Evolutionary conservation across 2,888 invertebrate species (phyloP), one percentile per base, ranked within the genome.

Genomic region (Drosophila paracracens): DNA sequence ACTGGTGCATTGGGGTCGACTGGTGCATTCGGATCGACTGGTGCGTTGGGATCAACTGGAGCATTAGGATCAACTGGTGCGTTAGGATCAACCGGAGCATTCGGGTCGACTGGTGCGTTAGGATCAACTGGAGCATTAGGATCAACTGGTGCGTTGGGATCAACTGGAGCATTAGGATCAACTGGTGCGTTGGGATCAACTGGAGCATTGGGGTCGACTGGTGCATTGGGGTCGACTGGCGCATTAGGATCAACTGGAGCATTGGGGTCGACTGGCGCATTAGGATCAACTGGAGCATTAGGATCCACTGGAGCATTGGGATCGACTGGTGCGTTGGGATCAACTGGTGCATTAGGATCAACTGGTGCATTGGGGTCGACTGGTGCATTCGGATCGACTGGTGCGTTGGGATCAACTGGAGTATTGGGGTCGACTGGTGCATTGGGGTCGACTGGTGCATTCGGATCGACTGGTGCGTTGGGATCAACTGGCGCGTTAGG

Each of bases 401-500:
- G 60, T 0, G 60, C 21, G 0, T 65, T 43, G 0, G 65, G 65
- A 0, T 43, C 40, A 0, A 60, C 51, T 2, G 76, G 67, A 11
- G 35, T 35, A 0, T 70, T 25, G 0, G 62, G 61, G 0, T 33
- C 25, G 0, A 38, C 36, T 0, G 46, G 35, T 0, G 18, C 11
- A 0, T 43, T 57, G 0, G 36, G 57, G 7, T 18, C 43, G 0
- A 11, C 11, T 13, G 57, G 57, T 0, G 40, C 40, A 0, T 43
- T 57, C 0, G 43, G 43, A 1, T 43, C 29, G 0, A 40, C 29
- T 43, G 57, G 57, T 7, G 29, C 38, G 0, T 43, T 67, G 0
- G 70, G 67, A 25, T 67, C 56, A 0, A 40, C 59, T 0, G 78
- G 70, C 21, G 46, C 46, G 0, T 59, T 62, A 0, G 73, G 68